phyloP scores from a whole-genome alignment of 2,797 vertebrate species.

The Gymnoscopelus braueri region DNA sequence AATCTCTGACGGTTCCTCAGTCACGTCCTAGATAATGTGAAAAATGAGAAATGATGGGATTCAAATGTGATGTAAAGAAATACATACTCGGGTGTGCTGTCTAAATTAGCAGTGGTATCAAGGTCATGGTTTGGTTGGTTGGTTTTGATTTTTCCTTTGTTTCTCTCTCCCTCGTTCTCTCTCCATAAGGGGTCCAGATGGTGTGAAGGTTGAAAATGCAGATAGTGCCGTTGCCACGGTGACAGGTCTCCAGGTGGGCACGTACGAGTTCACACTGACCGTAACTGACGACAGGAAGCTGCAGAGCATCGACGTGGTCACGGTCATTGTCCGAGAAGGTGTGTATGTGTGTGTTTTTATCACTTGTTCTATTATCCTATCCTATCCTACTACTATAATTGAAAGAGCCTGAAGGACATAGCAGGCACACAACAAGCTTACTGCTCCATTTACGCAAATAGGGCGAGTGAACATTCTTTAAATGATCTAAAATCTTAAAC shows the following conservation, averaged over 20 bases:
- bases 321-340: constrained; percentile 94
- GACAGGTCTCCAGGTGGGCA: constrained; percentile 90
- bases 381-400: no score
- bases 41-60: neutral
- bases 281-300: constrained; percentile 93
- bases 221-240: constrained; percentile 89
- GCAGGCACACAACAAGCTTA: no score
- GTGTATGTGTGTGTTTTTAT: neutral
- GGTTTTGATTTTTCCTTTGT: neutral
- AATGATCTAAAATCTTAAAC: no score
- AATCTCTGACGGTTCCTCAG: no score
- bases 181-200: constrained; percentile 87
- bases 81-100: neutral
- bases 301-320: constrained; percentile 89
- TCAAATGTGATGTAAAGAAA: neutral
- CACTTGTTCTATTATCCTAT: no score
- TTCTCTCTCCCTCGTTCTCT: neutral
- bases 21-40: no score
- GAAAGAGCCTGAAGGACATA: no score
- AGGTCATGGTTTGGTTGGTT: neutral
- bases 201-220: constrained; percentile 91
- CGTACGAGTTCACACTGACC: constrained; percentile 90
- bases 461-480: no score
- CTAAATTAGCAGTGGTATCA: neutral
- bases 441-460: no score